These are phyloP conservation scores for Sphyrna mokarran DNA, from an alignment of 2,113 vertebrate species.

Conservation along the genomic window DNA sequence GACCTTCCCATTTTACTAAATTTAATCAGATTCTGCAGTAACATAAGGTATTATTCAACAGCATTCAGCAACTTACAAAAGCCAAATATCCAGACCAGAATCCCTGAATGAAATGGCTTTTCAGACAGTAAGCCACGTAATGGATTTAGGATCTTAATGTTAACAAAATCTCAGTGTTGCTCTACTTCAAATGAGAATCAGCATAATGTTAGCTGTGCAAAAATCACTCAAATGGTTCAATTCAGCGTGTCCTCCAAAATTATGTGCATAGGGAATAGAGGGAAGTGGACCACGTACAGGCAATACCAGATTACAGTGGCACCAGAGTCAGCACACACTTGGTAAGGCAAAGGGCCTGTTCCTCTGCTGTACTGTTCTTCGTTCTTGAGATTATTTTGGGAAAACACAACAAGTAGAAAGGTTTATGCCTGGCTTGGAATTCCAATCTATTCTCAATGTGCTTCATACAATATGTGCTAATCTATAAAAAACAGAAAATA, in stretches of 20 bases:
- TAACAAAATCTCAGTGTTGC: neutral
- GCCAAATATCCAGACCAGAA: neutral
- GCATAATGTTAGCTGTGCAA: neutral
- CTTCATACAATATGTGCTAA: neutral
- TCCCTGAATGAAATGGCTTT: neutral
- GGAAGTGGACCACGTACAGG: no score
- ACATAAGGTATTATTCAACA: neutral
- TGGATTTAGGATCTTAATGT: neutral
- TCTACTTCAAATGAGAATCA: neutral
- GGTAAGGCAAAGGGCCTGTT: no score
- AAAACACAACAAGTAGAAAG: neutral
- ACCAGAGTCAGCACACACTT: no score
- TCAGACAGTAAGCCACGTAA: neutral
- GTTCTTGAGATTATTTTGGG: neutral
- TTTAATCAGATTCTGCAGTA: conserved; percentile 18
- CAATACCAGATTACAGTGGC: no score
- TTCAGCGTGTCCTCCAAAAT: neutral
- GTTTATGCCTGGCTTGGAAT: neutral
- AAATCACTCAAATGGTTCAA: neutral
- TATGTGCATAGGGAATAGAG: neutral
- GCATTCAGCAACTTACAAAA: neutral
- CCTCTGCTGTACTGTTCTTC: neutral
- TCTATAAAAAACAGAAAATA: neutral
- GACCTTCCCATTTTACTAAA: neutral
- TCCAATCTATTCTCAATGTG: no score